These are phyloP conservation scores for Tigriopus californicus DNA, from an alignment of 2,888 invertebrate species.

Conservation along the genomic window DNA sequence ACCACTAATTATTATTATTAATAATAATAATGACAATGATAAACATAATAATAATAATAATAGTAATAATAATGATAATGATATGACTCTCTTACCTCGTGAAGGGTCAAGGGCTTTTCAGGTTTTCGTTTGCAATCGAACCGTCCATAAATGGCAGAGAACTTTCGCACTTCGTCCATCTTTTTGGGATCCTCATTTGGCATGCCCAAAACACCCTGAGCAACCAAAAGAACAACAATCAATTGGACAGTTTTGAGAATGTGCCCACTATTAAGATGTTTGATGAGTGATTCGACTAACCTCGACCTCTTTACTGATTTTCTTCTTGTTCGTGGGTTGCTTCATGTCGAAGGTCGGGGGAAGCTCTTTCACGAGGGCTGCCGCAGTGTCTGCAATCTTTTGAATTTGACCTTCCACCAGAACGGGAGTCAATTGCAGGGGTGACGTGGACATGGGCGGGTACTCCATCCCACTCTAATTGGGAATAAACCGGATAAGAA, in stretches of 20 bases:
- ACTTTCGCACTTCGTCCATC: slow-evolving; percentile 84
- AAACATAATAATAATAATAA: no score
- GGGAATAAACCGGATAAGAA: background rate
- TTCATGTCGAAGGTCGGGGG: slow-evolving; percentile 65
- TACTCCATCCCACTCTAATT: slow-evolving; percentile 3
- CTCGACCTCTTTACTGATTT: slow-evolving; percentile 72
- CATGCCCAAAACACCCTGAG: slow-evolving; percentile 75
- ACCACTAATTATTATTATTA: no score
- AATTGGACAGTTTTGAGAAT: background rate
- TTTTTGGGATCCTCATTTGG: slow-evolving; percentile 64
- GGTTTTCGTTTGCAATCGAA: slow-evolving; percentile 93
- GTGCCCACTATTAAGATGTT: background rate
- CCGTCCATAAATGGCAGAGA: slow-evolving; percentile 90
- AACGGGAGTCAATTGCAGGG: slow-evolving; percentile 47
- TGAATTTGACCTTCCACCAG: slow-evolving; percentile 64
- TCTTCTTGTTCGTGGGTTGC: slow-evolving; percentile 66
- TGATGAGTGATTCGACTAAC: no score
- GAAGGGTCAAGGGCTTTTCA: slow-evolving; percentile 85
- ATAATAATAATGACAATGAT: background rate
- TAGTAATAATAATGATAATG: no score
- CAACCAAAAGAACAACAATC: slow-evolving; percentile 21
- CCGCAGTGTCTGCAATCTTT: slow-evolving; percentile 62
- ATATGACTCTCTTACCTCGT: slow-evolving; percentile 70
- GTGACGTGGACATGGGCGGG: slow-evolving; percentile 25
- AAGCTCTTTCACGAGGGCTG: slow-evolving; percentile 56